A percentile compares a stretch with the other conserved stretches of the same genome.
Evolutionary conservation across 2,797 vertebrate species (phyloP).

Genomic region (Crossoptilon crossoptilon): DNA sequence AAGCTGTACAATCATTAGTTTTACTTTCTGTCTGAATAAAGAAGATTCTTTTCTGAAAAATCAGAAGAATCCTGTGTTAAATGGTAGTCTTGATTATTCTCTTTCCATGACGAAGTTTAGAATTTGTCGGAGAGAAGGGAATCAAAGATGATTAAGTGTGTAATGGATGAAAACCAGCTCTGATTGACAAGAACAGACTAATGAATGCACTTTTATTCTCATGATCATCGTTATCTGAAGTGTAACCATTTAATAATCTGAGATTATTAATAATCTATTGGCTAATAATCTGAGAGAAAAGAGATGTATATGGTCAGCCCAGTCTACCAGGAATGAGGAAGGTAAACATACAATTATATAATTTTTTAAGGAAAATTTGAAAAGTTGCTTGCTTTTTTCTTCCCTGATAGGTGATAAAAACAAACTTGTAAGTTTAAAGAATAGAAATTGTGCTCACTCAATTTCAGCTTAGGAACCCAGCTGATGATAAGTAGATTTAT

Average conservation of each 20-base stretch:
- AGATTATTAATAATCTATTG: too few species aligned
- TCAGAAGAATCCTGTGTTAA: not conserved
- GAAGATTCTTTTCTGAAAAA: not conserved
- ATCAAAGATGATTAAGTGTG: not conserved
- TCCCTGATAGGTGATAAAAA: not conserved
- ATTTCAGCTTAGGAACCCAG: not conserved
- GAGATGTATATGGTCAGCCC: not conserved
- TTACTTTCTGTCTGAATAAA: not conserved
- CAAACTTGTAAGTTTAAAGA: not conserved
- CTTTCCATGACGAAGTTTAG: not conserved
- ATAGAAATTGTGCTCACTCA: not conserved
- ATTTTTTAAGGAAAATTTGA: not conserved
- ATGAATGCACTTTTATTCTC: not conserved
- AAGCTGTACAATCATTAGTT: not conserved
- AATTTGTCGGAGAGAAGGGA: slow-evolving; percentile 10
- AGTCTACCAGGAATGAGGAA: not conserved
- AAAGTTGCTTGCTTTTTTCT: not conserved
- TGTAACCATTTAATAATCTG: not conserved
- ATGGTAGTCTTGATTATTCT: not conserved
- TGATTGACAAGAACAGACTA: not conserved
- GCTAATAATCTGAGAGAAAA: not conserved
- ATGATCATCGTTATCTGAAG: not conserved
- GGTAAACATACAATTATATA: not conserved
- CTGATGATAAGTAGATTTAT: not conserved
- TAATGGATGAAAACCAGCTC: slow-evolving; percentile 9